phyloP scores from a whole-genome alignment of 2,113 vertebrate species.

The Petromus typicus region DNA sequence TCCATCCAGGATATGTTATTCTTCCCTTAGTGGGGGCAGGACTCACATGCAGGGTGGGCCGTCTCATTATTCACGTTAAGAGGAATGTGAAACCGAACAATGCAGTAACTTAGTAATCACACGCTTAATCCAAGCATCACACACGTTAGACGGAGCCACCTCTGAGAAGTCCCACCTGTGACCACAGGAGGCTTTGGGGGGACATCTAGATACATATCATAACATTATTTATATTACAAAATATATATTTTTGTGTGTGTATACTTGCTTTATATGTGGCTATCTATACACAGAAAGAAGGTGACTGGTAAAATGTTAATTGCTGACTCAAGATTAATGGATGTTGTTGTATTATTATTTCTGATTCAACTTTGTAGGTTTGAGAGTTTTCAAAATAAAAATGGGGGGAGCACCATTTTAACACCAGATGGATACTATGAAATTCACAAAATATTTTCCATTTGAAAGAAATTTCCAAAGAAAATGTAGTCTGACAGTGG shows the following conservation, averaged over 20 bases:
- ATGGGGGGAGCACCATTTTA: not conserved
- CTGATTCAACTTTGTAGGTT: conserved; percentile 8
- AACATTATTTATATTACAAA: not conserved
- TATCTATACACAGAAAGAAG: not conserved
- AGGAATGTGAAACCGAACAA: not conserved
- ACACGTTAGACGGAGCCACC: not conserved
- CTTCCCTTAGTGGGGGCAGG: not conserved
- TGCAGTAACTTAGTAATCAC: not conserved
- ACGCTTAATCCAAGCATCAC: not conserved
- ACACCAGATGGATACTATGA: not conserved
- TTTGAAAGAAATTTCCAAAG: conserved; percentile 26
- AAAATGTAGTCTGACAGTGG: not conserved
- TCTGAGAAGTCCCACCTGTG: not conserved
- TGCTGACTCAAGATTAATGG: not conserved
- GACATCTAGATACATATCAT: not conserved
- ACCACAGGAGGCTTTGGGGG: not conserved
- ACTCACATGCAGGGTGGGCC: not conserved
- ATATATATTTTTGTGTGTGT: not conserved
- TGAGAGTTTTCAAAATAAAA: conserved; percentile 43
- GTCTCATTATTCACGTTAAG: not conserved
- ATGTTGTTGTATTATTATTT: not conserved
- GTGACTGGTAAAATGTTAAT: not conserved
- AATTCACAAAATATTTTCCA: not conserved
- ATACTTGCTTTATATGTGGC: not conserved
- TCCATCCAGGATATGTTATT: not conserved